Conservation (phyloP, 2,113 vertebrate species). For the Bujurquina vittata region DNA sequence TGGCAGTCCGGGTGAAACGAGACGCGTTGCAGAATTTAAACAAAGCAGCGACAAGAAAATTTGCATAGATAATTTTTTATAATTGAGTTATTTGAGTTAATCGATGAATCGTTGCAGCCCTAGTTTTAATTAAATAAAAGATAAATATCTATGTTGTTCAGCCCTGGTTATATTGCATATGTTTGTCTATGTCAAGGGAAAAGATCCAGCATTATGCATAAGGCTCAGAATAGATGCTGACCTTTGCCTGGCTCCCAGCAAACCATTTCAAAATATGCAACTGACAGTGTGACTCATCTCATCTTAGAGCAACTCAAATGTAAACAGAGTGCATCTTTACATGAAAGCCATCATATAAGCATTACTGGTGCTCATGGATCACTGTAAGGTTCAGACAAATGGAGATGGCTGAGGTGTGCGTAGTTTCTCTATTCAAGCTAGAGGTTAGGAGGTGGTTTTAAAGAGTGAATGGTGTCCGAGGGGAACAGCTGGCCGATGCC, state of each 20-base stretch:
- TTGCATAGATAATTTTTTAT: too few species aligned
- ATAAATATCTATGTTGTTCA: slow-evolving; percentile 32
- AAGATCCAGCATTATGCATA: slow-evolving; percentile 46
- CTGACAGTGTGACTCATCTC: slow-evolving; percentile 50
- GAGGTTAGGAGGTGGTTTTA: slow-evolving; percentile 39
- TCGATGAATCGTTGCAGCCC: too few species aligned
- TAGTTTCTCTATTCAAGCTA: background rate
- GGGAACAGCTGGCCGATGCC: slow-evolving; percentile 71
- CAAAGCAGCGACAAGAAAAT: too few species aligned
- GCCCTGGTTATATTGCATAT: slow-evolving; percentile 28
- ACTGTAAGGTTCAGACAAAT: slow-evolving; percentile 12
- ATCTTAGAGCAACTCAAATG: slow-evolving; percentile 48
- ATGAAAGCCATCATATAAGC: background rate
- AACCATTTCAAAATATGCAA: slow-evolving; percentile 68
- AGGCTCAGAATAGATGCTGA: slow-evolving; percentile 66
- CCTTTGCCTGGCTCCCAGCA: slow-evolving; percentile 67
- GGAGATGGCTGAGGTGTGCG: background rate
- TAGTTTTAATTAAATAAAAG: background rate
- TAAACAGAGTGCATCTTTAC: slow-evolving; percentile 31
- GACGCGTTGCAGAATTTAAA: too few species aligned
- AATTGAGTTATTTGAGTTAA: too few species aligned
- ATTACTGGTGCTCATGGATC: background rate
- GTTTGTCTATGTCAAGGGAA: slow-evolving; percentile 34
- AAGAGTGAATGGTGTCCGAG: slow-evolving; percentile 44
- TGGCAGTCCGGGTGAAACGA: too few species aligned